phyloP scores from a whole-genome alignment of 1,140 invertebrate genomes.

The Euura lappo region DNA sequence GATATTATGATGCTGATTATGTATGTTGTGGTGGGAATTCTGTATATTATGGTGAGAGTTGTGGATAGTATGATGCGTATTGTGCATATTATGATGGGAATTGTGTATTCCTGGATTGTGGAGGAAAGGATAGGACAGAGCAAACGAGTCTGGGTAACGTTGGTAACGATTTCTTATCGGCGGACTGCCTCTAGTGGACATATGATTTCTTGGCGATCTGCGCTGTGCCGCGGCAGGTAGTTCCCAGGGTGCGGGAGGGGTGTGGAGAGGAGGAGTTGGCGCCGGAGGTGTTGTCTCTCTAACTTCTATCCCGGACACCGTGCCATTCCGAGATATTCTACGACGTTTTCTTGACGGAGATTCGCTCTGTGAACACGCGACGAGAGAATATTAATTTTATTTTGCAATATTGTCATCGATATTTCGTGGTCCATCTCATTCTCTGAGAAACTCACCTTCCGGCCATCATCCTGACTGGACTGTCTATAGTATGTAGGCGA shows the following conservation, averaged over 20 bases:
- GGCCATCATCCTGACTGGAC: conserved; percentile 59
- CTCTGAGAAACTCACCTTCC: conserved; percentile 48
- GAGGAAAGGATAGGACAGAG: conserved; percentile 43
- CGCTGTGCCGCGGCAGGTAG: conserved; percentile 43
- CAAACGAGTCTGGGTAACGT: conserved; percentile 47
- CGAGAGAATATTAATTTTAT: background rate
- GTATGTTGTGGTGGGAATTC: conserved; percentile 43
- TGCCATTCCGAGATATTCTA: conserved; percentile 53
- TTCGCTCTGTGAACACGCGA: conserved; percentile 39
- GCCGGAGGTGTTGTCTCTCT: conserved; percentile 49
- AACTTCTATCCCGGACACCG: conserved; percentile 49
- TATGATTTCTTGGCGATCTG: conserved; percentile 50
- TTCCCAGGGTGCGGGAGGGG: conserved; percentile 49
- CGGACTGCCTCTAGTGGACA: conserved; percentile 47
- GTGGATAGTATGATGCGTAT: conserved; percentile 41
- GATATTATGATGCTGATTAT: conserved; percentile 39
- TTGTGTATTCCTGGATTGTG: conserved; percentile 42
- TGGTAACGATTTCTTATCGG: conserved; percentile 50
- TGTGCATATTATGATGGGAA: conserved; percentile 43
- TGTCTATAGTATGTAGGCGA: conserved; percentile 58
- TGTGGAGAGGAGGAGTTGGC: conserved; percentile 44
- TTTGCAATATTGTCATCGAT: background rate
- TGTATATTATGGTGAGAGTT: conserved; percentile 40
- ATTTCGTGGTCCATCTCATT: conserved; percentile 5
- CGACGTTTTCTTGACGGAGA: conserved; percentile 54